These are phyloP conservation scores for Cydia fagiglandana DNA, from an alignment of 1,140 invertebrate genomes.

Conservation along the genomic window DNA sequence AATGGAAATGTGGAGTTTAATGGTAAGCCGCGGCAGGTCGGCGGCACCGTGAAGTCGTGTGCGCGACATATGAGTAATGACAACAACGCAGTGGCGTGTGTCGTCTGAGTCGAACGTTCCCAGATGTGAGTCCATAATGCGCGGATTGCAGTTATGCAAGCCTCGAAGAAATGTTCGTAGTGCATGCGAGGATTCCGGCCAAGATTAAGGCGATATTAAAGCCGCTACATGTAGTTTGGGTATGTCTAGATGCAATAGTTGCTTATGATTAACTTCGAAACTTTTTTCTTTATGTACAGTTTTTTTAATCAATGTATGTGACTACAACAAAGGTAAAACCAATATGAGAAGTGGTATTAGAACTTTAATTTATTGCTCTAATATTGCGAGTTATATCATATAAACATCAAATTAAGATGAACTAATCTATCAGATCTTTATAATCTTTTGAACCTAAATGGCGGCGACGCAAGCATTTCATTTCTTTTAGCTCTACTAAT, in stretches of 20 bases:
- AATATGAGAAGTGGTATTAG: too few relatives aligned
- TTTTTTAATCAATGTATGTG: too few relatives aligned
- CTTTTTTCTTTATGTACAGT: too few relatives aligned
- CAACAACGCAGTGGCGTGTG: slow-evolving; percentile 70
- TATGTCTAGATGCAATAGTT: not conserved
- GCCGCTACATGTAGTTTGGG: not conserved
- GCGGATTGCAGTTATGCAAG: slow-evolving; percentile 68
- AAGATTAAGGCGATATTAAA: slow-evolving; percentile 36
- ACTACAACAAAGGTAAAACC: too few relatives aligned
- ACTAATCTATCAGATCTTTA: too few relatives aligned
- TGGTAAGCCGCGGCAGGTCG: slow-evolving; percentile 49
- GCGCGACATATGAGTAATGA: slow-evolving; percentile 77
- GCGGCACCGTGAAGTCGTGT: slow-evolving; percentile 68
- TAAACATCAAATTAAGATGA: too few relatives aligned
- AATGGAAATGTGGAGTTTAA: slow-evolving; percentile 56
- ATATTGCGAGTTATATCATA: too few relatives aligned
- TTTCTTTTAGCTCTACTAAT: too few relatives aligned
- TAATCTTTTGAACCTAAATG: too few relatives aligned
- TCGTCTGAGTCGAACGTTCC: slow-evolving; percentile 63
- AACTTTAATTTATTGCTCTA: too few relatives aligned
- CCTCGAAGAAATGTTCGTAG: slow-evolving; percentile 49
- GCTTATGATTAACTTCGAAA: too few relatives aligned
- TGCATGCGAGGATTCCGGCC: slow-evolving; percentile 43
- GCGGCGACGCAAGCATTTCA: too few relatives aligned
- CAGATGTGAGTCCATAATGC: slow-evolving; percentile 67